Conservation (phyloP, 2,113 vertebrate species). For the Poeciliopsis occidentalis region DNA sequence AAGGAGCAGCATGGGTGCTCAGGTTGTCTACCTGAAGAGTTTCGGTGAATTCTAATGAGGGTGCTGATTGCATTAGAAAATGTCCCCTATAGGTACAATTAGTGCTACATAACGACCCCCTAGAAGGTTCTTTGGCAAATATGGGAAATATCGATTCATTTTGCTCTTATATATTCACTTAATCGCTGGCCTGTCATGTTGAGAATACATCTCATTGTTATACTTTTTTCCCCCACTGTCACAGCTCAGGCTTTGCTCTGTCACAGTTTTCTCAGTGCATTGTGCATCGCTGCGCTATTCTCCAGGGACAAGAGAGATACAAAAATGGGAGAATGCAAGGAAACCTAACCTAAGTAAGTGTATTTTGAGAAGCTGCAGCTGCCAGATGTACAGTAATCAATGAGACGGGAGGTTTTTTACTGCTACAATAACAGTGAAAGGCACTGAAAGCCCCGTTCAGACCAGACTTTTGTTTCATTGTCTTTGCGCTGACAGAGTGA, state of each 20-base stretch:
- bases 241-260: constrained; percentile 43
- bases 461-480: not conserved
- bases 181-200: constrained; percentile 60
- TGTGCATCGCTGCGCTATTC: constrained; percentile 12
- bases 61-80: constrained; percentile 59
- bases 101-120: constrained; percentile 68
- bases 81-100: constrained; percentile 75
- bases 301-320: constrained; percentile 24
- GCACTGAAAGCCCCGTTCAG: not conserved
- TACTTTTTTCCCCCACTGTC: constrained; percentile 12
- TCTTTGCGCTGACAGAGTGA: not conserved
- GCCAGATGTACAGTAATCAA: constrained; percentile 10
- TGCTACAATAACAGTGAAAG: not conserved
- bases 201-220: constrained; percentile 58
- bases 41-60: constrained; percentile 70
- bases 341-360: constrained; percentile 6
- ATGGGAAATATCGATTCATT: constrained; percentile 76
- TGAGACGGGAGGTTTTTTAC: not conserved
- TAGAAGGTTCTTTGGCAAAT: constrained; percentile 44
- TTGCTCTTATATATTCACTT: constrained; percentile 66
- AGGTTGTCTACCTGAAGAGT: constrained; percentile 55
- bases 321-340: constrained; percentile 20
- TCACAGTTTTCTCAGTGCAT: constrained; percentile 38
- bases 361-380: constrained; percentile 34
- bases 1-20: constrained; percentile 31